phyloP scores from a whole-genome alignment of 2,797 vertebrate genomes.

The Peromyscus melanophrys region DNA sequence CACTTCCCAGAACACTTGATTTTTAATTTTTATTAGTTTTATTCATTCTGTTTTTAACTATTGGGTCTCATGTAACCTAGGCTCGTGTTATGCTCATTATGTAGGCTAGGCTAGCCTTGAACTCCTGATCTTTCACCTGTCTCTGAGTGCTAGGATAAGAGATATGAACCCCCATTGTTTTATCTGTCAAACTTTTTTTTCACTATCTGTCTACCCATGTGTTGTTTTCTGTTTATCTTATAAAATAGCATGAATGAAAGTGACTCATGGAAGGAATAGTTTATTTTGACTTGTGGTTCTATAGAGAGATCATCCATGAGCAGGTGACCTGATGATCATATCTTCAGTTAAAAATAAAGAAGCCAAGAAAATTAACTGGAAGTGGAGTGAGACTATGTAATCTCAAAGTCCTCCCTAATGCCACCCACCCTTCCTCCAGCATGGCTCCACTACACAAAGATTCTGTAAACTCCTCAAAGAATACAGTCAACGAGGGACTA shows the following conservation, averaged over 20 bases:
- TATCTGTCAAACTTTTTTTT: background rate
- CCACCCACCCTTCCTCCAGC: background rate
- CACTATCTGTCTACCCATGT: background rate
- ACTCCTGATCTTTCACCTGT: background rate
- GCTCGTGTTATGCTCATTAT: background rate
- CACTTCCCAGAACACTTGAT: background rate
- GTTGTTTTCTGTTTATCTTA: background rate
- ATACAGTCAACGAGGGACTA: background rate
- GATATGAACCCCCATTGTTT: background rate
- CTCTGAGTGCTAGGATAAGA: background rate
- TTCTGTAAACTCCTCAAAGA: background rate
- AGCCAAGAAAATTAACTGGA: background rate
- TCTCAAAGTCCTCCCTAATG: background rate
- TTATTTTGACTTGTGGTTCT: background rate
- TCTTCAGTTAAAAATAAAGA: background rate
- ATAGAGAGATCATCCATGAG: background rate
- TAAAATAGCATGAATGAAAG: background rate
- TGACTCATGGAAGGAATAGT: background rate
- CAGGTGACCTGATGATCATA: background rate
- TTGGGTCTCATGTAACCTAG: background rate
- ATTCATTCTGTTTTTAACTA: background rate
- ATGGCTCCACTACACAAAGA: background rate
- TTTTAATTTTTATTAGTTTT: background rate
- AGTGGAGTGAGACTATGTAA: too few relatives aligned
- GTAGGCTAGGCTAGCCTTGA: background rate